Evolutionary conservation across 2,888 invertebrate genomes (phyloP), one percentile per base, ranked within the genome.

Genomic region (Ophion costatus): DNA sequence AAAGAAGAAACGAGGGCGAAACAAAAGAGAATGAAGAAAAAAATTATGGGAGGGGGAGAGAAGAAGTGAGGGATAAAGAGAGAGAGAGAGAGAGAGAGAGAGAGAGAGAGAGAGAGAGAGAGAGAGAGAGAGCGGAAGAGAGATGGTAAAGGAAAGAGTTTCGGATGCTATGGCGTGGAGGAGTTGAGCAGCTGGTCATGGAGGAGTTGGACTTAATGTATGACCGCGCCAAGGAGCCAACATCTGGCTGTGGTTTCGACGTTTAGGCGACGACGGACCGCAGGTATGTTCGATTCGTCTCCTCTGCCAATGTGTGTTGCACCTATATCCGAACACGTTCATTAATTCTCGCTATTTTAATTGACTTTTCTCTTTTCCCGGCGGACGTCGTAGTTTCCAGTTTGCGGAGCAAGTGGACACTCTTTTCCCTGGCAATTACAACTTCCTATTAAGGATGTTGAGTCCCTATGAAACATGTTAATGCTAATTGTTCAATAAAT

Each of bases 161-260:
- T 81, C 69, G 63, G 70, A 67, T 61, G 64, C 59, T 75, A 69
- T 76, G 71, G 64, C 76, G 79, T 63, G 83, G 80, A 80, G 86
- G 81, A 82, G 82, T 82, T 63, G 82, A 86, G 86, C 87, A 87
- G 86, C 85, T 87, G 88, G 88, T 78, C 83, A 82, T 80, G 80
- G 66, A 77, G 82, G 67, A 77, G 77, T 67, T 38, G 70, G 79
- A 77, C 82, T 87, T 87, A 84, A 86, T 88, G 86, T 84, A 84
- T 86, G 83, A 81, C 82, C 83, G 84, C 75, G 84, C 78, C 24
- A 80, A 83, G 82, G 79, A 84, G 82, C 80, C 80, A 89, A 92
- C 92, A 92, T 92, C 92, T 92, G 92, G 92, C 89, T 91, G 92
- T 88, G 92, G 92, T 92, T 92, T 92, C 89, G 88, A 87, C 90